Conservation (phyloP, 53 echinoderm and acorn worm species). For the Mesocentrotus franciscanus region DNA sequence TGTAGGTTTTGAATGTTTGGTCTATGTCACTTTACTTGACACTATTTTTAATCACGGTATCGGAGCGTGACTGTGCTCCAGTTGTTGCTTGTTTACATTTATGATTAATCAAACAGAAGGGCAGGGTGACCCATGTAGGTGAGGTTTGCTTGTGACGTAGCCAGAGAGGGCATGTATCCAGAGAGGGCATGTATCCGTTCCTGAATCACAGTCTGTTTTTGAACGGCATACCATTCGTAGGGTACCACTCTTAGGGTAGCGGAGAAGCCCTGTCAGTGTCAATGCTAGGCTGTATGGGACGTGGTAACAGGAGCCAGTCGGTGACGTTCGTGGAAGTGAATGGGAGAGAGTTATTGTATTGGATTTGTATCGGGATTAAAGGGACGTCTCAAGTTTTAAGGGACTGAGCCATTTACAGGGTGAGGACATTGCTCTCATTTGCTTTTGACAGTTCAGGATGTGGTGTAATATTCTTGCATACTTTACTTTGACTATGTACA, state of each 20-base stretch:
- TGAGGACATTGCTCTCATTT: not conserved
- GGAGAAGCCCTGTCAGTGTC: not conserved
- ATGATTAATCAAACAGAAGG: constrained; percentile 37
- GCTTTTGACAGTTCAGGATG: not conserved
- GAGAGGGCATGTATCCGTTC: not conserved
- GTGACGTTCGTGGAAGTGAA: not conserved
- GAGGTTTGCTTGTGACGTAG: constrained; percentile 21
- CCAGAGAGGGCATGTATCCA: not conserved
- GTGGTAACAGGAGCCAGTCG: not conserved
- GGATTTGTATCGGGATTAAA: not conserved
- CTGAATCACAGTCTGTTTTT: constrained; percentile 18
- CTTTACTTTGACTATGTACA: not conserved
- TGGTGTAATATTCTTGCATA: not conserved
- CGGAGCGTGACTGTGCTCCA: not conserved
- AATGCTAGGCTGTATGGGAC: not conserved
- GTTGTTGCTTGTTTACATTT: constrained; percentile 35
- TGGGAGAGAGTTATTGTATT: not conserved
- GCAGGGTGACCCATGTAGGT: not conserved
- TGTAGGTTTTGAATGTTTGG: not conserved
- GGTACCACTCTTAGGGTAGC: not conserved
- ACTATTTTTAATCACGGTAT: not conserved
- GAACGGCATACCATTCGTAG: constrained; percentile 5
- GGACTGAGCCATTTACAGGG: not conserved
- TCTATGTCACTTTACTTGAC: not conserved
- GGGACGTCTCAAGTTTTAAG: not conserved